Evolutionary conservation across 2,888 invertebrate species (phyloP).

Genomic region (Clostera curtula): DNA sequence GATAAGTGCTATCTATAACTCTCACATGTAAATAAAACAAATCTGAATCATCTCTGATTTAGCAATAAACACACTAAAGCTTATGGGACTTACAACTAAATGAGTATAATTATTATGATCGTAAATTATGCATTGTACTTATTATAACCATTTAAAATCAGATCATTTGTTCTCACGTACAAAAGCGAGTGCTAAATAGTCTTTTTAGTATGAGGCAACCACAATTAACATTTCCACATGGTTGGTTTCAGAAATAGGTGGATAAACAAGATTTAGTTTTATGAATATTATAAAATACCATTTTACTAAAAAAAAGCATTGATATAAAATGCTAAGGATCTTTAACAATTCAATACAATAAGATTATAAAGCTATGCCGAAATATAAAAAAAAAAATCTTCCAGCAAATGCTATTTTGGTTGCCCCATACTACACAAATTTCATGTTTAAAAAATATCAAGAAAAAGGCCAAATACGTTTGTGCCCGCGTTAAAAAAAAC

Average conservation of each 20-base stretch:
- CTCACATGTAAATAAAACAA: constrained; percentile 31
- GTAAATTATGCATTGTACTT: constrained; percentile 56
- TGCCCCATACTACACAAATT: no score
- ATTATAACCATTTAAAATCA: constrained; percentile 30
- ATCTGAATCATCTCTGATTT: constrained; percentile 12
- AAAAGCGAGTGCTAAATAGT: constrained; percentile 21
- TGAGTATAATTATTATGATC: constrained; percentile 71
- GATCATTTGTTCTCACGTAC: constrained; percentile 28
- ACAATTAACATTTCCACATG: no score
- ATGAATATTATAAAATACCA: no score
- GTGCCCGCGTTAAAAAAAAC: constrained; percentile 32
- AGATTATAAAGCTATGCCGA: no score
- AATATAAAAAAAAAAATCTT: no score
- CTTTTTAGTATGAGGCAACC: constrained; percentile 8
- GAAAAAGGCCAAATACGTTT: constrained; percentile 25
- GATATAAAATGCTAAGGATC: no score
- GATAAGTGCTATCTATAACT: constrained; percentile 45
- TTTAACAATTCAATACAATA: no score
- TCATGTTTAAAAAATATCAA: constrained; percentile 19
- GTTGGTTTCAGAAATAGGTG: no score
- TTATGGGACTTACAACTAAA: constrained; percentile 53
- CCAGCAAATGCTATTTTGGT: no score
- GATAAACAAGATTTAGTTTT: no score
- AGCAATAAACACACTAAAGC: constrained; percentile 63
- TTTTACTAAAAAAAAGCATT: no score